A percentile compares a stretch with the other conserved stretches of the same genome.
These are phyloP conservation scores for Pollachius pollachius DNA, from an alignment of 2,113 vertebrate species.

Conservation along the genomic window DNA sequence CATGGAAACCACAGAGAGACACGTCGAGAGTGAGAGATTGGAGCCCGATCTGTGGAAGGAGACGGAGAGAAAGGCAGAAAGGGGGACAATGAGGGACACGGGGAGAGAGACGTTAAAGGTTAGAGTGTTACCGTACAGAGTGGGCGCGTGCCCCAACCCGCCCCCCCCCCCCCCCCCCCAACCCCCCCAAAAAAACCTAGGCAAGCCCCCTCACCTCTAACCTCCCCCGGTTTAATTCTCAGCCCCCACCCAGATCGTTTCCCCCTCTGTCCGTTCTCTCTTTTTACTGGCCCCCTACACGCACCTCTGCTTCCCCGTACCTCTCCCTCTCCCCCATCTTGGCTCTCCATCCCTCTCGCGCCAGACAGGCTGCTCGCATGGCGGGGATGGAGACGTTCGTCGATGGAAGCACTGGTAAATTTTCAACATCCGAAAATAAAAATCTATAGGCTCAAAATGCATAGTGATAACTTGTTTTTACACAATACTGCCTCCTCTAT, in stretches of 20 bases:
- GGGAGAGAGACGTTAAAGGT: constrained; percentile 48
- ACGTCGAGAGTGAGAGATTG: constrained; percentile 72
- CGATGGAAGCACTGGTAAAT: constrained; percentile 89
- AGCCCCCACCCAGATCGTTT: constrained; percentile 53
- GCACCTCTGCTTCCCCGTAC: constrained; percentile 61
- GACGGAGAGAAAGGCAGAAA: constrained; percentile 39
- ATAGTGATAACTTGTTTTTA: constrained; percentile 64
- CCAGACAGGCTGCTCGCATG: constrained; percentile 80
- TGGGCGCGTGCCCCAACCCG: constrained; percentile 42
- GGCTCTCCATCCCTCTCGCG: constrained; percentile 69
- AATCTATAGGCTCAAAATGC: constrained; percentile 68
- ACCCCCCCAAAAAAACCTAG: constrained; percentile 8
- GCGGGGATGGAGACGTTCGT: constrained; percentile 85
- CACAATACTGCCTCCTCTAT: constrained; percentile 62
- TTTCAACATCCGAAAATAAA: constrained; percentile 53
- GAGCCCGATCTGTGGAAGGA: constrained; percentile 35
- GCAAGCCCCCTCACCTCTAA: constrained; percentile 63
- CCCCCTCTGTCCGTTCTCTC: constrained; percentile 31
- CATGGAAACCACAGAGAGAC: constrained; percentile 77
- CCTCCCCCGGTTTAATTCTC: constrained; percentile 64
- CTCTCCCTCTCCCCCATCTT: constrained; percentile 39
- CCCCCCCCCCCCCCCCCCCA: constrained; percentile 23
- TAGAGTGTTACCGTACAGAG: constrained; percentile 53
- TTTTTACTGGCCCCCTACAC: constrained; percentile 62
- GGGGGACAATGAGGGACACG: constrained; percentile 64